Evolutionary conservation across 2,797 vertebrate species (phyloP).

Genomic region (Pempheris klunzingeri): DNA sequence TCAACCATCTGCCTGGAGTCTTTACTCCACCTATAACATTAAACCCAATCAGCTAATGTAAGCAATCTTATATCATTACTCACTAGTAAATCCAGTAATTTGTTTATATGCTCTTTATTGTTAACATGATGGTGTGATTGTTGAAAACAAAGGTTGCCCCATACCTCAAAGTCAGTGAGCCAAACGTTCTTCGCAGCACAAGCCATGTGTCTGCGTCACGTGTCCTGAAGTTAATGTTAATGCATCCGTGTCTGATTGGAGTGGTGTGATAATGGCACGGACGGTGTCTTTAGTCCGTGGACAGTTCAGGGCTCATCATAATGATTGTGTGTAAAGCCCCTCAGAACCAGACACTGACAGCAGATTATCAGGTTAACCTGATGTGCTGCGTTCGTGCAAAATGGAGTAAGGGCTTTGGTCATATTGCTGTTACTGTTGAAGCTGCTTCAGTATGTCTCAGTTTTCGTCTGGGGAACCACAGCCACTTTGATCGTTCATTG

Average conservation of each 20-base stretch:
- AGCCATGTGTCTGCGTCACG: constrained; percentile 14
- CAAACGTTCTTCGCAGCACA: background rate
- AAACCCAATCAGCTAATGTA: constrained; percentile 53
- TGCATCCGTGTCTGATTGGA: constrained; percentile 41
- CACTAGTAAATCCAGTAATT: background rate
- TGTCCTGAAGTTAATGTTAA: constrained; percentile 47
- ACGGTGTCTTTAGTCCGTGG: constrained; percentile 41
- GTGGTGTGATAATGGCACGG: constrained; percentile 44
- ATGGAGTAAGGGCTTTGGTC: constrained; percentile 64
- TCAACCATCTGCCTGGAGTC: constrained; percentile 66
- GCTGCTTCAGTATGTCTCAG: constrained; percentile 11
- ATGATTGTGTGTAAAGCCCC: constrained; percentile 80
- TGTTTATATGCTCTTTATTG: constrained; percentile 8
- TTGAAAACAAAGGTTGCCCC: background rate
- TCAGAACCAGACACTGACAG: constrained; percentile 57
- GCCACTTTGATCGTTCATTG: background rate
- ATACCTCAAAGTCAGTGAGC: constrained; percentile 18
- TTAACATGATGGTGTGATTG: background rate
- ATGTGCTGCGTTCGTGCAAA: constrained; percentile 66
- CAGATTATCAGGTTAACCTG: constrained; percentile 82
- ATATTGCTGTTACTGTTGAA: constrained; percentile 44
- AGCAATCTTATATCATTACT: constrained; percentile 22
- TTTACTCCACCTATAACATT: constrained; percentile 31
- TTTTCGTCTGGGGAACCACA: background rate
- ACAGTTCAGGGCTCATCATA: constrained; percentile 67